A percentile compares a stretch with the other conserved stretches of the same genome.
Conservation (phyloP, 92 coral and sea anemone genomes). For the Palythoa caribaeorum region DNA sequence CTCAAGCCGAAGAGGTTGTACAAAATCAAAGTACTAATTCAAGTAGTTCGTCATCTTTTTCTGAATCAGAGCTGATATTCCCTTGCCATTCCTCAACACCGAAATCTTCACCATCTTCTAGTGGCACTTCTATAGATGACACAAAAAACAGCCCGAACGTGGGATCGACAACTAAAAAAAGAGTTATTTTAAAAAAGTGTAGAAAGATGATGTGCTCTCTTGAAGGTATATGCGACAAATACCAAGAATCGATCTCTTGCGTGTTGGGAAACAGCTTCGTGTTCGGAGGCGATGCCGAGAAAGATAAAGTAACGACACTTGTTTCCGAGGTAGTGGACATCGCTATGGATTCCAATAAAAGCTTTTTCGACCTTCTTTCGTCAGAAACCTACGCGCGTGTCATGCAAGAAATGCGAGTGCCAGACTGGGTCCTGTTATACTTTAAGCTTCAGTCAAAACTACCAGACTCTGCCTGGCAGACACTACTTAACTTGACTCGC, state of each 20-base stretch:
- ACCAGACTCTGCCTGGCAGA: conserved; percentile 72
- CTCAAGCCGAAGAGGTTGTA: conserved; percentile 19
- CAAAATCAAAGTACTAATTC: conserved; percentile 10
- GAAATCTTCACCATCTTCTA: background rate
- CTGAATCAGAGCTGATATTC: background rate
- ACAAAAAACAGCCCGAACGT: background rate
- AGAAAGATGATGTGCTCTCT: conserved; percentile 29
- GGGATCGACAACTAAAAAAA: conserved; percentile 39
- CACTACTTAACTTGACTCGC: conserved; percentile 61
- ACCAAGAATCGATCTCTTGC: conserved; percentile 23
- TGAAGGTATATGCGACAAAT: conserved; percentile 1
- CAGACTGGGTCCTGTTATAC: conserved; percentile 66
- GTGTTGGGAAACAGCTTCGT: conserved; percentile 30
- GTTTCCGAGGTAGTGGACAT: conserved; percentile 47
- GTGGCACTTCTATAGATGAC: background rate
- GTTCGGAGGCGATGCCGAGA: conserved; percentile 24
- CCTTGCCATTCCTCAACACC: background rate
- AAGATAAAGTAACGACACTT: background rate
- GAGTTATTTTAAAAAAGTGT: conserved; percentile 16
- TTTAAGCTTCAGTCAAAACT: conserved; percentile 60
- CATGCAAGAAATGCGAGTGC: conserved; percentile 56
- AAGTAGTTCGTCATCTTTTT: conserved; percentile 14
- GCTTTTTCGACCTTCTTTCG: conserved; percentile 51
- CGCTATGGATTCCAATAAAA: conserved; percentile 59
- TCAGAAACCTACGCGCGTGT: conserved; percentile 39